A percentile compares a stretch with the other conserved stretches of the same genome.
Evolutionary conservation across 2,797 vertebrate genomes (phyloP).

Genomic region (Gymnothorax javanicus): DNA sequence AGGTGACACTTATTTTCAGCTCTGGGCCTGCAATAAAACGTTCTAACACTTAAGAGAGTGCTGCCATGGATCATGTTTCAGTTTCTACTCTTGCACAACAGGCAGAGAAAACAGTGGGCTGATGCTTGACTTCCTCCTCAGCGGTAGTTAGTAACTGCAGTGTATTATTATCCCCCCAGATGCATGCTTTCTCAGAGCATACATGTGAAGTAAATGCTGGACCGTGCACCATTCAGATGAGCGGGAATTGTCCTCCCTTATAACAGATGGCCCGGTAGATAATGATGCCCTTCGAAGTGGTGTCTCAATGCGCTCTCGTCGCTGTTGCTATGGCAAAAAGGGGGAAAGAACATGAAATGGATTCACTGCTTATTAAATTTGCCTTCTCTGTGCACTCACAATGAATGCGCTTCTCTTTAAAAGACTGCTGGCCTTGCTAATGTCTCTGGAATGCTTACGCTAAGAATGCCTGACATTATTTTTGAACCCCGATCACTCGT

Average conservation of each 20-base stretch:
- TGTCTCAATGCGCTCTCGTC: conserved; percentile 25
- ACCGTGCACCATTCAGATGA: conserved; percentile 18
- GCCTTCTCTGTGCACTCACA: conserved; percentile 74
- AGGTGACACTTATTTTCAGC: conserved; percentile 35
- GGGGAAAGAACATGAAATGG: conserved; percentile 70
- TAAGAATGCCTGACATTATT: conserved; percentile 73
- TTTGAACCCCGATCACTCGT: conserved; percentile 70
- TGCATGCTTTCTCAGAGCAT: conserved; percentile 38
- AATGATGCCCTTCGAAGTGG: conserved; percentile 26
- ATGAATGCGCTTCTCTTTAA: conserved; percentile 74
- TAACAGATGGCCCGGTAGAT: conserved; percentile 27
- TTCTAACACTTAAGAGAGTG: conserved; percentile 17
- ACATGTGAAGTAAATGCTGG: conserved; percentile 11
- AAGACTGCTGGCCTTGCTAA: conserved; percentile 63
- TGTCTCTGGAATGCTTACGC: conserved; percentile 74
- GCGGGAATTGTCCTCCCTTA: conserved; percentile 19
- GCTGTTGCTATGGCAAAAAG: conserved; percentile 50
- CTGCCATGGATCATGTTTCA: conserved; percentile 36
- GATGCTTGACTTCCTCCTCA: conserved; percentile 11
- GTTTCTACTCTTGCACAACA: conserved; percentile 32
- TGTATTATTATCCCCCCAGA: conserved; percentile 13
- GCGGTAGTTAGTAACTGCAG: conserved; percentile 37
- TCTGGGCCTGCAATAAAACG: conserved; percentile 29
- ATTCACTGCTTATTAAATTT: conserved; percentile 82
- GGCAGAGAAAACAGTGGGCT: background rate